Percentiles rank a stretch among this genome's conserved stretches.
These are phyloP conservation scores for Cebus imitator DNA, from an alignment of 2,113 vertebrate genomes.

Conservation along the genomic window DNA sequence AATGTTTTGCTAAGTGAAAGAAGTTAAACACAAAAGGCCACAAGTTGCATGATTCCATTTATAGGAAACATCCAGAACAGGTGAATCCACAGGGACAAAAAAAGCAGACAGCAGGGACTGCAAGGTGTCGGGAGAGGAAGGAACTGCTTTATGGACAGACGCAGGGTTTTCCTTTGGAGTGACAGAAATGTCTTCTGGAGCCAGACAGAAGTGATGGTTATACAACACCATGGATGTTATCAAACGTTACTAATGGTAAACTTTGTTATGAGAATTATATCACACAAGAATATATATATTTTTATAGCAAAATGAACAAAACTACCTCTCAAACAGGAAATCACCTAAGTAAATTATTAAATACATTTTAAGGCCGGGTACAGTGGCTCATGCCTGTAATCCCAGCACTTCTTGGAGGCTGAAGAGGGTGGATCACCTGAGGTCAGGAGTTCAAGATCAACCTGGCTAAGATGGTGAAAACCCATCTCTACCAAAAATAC, in stretches of 20 bases:
- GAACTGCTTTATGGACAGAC: too few species aligned
- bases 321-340: neutral
- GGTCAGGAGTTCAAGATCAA: too few species aligned
- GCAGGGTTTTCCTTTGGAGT: neutral
- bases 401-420: too few species aligned
- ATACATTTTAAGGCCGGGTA: neutral
- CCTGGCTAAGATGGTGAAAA: too few species aligned
- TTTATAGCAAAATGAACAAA: neutral
- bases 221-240: neutral
- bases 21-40: neutral
- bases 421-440: too few species aligned
- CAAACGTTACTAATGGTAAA: neutral
- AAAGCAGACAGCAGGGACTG: neutral
- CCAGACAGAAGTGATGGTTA: neutral
- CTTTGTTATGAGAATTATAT: neutral
- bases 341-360: neutral
- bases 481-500: too few species aligned
- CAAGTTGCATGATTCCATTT: neutral
- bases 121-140: fast-evolving
- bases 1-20: neutral
- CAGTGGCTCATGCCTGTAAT: too few species aligned
- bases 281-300: neutral
- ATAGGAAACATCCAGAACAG: neutral
- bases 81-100: neutral
- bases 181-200: neutral